These are phyloP conservation scores for Oligia latruncula DNA, from an alignment of 2,888 invertebrate species.

Conservation along the genomic window DNA sequence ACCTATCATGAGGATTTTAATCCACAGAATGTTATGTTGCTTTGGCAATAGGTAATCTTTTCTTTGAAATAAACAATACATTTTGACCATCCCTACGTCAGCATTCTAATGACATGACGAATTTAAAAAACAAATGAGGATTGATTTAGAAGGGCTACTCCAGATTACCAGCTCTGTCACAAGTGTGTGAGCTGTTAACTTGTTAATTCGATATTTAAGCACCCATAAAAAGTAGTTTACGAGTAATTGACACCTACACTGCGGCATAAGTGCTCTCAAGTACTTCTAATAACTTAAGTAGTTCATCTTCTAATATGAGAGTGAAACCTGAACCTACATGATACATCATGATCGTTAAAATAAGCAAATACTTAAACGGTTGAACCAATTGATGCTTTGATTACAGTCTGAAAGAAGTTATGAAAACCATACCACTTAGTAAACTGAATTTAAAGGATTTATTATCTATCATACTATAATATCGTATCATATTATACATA, in stretches of 20 bases:
- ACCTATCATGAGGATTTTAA: neutral
- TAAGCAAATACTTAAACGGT: neutral
- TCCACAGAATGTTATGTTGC: neutral
- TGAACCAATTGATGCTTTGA: neutral
- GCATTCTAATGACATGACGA: neutral
- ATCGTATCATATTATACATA: too few species aligned
- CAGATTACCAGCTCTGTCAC: conserved; percentile 16
- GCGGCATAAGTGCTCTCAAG: conserved; percentile 23
- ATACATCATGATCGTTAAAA: conserved; percentile 4
- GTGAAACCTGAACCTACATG: neutral
- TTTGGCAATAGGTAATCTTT: neutral
- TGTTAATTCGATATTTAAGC: conserved; percentile 40
- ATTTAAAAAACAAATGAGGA: conserved; percentile 36
- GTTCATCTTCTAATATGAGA: conserved; percentile 1
- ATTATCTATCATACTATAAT: too few species aligned
- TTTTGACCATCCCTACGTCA: neutral
- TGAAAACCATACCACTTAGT: neutral
- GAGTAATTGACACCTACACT: conserved; percentile 56
- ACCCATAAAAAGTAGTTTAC: conserved; percentile 54
- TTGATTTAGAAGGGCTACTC: conserved; percentile 33
- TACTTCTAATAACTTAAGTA: conserved; percentile 40
- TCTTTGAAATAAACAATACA: neutral
- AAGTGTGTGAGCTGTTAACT: conserved; percentile 36
- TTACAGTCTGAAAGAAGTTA: neutral
- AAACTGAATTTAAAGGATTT: neutral